Evolutionary conservation across 2,888 invertebrate genomes (phyloP).

Genomic region (Gortyna flavago): DNA sequence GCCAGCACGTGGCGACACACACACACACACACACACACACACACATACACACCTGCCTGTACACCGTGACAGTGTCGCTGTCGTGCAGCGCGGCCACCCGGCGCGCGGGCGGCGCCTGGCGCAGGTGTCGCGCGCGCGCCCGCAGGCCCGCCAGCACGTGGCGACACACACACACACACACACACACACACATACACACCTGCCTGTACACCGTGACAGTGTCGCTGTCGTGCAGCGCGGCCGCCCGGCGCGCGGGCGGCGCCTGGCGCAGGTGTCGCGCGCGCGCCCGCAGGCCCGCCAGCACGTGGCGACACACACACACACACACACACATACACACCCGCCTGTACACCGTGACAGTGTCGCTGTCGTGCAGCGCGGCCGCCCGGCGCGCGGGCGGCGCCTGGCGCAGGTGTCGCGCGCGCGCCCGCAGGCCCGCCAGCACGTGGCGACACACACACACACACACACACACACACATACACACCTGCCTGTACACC

Average conservation of each 20-base stretch:
- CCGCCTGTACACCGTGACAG: conserved; percentile 63
- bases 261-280: conserved; percentile 95
- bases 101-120: conserved; percentile 94
- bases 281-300: conserved; percentile 95
- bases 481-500: conserved; percentile 64
- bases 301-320: conserved; percentile 75
- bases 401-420: conserved; percentile 94
- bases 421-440: conserved; percentile 95
- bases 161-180: conserved; percentile 44
- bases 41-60: conserved; percentile 59
- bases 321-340: conserved; percentile 33
- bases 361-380: conserved; percentile 87
- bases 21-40: too few species aligned
- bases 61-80: conserved; percentile 58
- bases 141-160: conserved; percentile 93
- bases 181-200: conserved; percentile 45
- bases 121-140: conserved; percentile 95
- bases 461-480: too few species aligned
- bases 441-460: conserved; percentile 81
- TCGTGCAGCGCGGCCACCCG: conserved; percentile 93
- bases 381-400: conserved; percentile 95
- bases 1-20: conserved; percentile 86
- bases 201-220: conserved; percentile 62
- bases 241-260: conserved; percentile 95
- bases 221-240: conserved; percentile 88